Base-by-base conservation (phyloP, 2,797 vertebrate genomes). In the Yasuhikotakia modesta region DNA sequence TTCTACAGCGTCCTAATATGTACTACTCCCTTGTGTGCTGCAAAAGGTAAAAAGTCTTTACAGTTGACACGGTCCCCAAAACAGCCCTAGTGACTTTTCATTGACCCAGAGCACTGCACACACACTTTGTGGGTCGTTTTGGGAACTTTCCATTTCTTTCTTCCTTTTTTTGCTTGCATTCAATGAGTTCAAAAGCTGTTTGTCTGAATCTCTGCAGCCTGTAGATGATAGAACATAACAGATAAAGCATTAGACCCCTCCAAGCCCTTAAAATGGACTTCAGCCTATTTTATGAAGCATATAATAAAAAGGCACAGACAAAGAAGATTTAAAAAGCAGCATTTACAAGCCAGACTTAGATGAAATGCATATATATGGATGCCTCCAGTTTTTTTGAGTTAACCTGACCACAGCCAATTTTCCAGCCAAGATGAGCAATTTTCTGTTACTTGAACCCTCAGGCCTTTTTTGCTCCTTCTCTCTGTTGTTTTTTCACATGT, bases 81-180 rank as follows among this genome's bases (percentile, higher is more conserved):
- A 63, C 35, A 76, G 32, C 48, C 72, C 61, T 12, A 57, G 27
- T 79, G 67, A 73, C 78, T n/a, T 72, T 71, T 83, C 65, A 70
- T 53, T 78, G 75, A 81, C 67, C 76, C 69, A 21, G 19, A 70
- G 48, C 74, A 30, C 30, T 14, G 7, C 61, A 32, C 5, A 27
- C 30, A 35, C 24, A 58, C 39, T 60, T 68, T 58, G 22, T 39
- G 21, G 48, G 52, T 55, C 16, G 19, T 19, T 61, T 22, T 46
- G 43, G 64, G 19, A 73, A 63, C 16, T 39, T 3, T 70, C n/a
- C 5, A 30, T 24, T 17, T 21, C 45, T 13, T 46, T 11, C 39
- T 6, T 43, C 0, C 24, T 70, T 79, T 4, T 5, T 39, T 53
- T 30, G n/a, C 32, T 16, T 57, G 22, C 22, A 30, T 60, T 30